phyloP scores from a whole-genome alignment of 2,888 invertebrate species.

The Atherix ibis region DNA sequence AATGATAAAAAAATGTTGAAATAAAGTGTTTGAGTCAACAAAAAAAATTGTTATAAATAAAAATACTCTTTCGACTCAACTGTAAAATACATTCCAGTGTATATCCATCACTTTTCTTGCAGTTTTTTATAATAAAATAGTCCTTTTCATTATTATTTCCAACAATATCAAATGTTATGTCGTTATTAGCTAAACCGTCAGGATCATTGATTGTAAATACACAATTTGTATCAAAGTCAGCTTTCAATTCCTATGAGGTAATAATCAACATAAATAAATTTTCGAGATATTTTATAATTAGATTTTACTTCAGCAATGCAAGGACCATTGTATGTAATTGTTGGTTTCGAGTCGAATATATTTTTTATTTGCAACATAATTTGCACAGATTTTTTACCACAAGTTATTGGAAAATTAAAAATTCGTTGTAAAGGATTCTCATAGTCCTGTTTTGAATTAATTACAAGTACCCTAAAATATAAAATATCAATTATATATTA shows the following conservation, averaged over 20 bases:
- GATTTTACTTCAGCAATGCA: constrained; percentile 34
- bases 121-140: constrained; percentile 30
- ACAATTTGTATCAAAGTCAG: constrained; percentile 17
- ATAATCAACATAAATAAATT: constrained; percentile 3
- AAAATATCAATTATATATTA: background rate
- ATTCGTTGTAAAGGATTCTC: constrained; percentile 34
- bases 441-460: constrained; percentile 36
- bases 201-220: constrained; percentile 20
- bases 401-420: constrained; percentile 31
- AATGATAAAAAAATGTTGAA: no score
- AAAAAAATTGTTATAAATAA: no score
- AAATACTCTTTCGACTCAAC: no score
- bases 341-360: constrained; percentile 37
- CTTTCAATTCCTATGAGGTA: constrained; percentile 26
- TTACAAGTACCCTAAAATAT: constrained; percentile 16
- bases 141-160: constrained; percentile 31
- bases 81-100: constrained; percentile 24
- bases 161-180: constrained; percentile 31
- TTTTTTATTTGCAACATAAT: constrained; percentile 27
- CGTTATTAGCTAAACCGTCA: constrained; percentile 23
- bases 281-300: no score
- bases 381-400: constrained; percentile 18
- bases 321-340: constrained; percentile 33
- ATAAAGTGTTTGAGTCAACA: no score
- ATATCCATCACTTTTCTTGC: constrained; percentile 17